Evolutionary conservation across 92 coral and sea anemone species (phyloP).

Genomic region (Meandrina meandrites): DNA sequence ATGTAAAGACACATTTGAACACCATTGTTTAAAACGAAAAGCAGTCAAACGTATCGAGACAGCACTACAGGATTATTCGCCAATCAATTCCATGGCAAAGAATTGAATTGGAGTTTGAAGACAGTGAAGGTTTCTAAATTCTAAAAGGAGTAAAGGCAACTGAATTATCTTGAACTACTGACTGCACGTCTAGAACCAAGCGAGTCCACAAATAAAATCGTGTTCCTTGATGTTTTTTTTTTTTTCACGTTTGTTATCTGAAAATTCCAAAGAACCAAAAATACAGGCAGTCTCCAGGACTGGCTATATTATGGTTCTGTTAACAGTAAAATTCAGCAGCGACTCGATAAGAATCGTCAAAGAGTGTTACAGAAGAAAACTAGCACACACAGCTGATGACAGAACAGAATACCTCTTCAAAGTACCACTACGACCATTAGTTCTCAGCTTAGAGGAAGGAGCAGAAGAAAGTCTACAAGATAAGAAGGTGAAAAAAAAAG

Average conservation of each 20-base stretch:
- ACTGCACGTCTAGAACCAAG: too few species aligned
- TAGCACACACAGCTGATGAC: background rate
- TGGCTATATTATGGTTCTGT: background rate
- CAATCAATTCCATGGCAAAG: too few species aligned
- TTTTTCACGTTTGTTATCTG: background rate
- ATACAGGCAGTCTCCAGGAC: background rate
- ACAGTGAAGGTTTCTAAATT: too few species aligned
- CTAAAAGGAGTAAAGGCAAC: too few species aligned
- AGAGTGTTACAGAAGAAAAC: background rate
- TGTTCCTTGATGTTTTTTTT: background rate
- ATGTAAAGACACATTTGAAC: background rate
- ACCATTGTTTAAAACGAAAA: background rate
- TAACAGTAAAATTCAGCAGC: background rate
- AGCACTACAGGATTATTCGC: background rate
- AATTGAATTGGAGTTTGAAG: too few species aligned
- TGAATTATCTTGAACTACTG: too few species aligned
- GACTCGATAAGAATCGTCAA: background rate
- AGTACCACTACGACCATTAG: background rate
- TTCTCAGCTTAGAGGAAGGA: background rate
- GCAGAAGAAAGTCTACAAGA: conserved; percentile 2
- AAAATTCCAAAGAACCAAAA: too few species aligned
- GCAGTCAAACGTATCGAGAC: too few species aligned
- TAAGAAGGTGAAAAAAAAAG: background rate
- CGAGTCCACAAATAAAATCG: too few species aligned
- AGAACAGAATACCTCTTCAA: background rate